Evolutionary conservation across 2,797 vertebrate genomes (phyloP).

Genomic region (Apogon talboti): DNA sequence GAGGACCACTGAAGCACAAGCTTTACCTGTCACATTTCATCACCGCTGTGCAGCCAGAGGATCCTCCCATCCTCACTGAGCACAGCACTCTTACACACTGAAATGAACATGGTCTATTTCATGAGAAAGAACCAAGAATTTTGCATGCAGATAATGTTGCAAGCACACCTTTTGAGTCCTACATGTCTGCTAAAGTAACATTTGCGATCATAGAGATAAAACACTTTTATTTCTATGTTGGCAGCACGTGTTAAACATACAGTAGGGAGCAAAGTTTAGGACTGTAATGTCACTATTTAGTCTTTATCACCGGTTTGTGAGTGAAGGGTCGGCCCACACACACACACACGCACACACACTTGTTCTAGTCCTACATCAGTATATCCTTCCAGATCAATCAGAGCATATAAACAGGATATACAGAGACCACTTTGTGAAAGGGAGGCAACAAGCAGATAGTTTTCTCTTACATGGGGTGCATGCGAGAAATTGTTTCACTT

Average conservation of each 20-base stretch:
- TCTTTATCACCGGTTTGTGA: constrained; percentile 46
- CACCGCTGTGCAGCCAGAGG: neutral
- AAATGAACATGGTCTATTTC: constrained; percentile 48
- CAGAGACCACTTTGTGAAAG: constrained; percentile 62
- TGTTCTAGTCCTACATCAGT: neutral
- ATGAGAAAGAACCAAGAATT: constrained; percentile 33
- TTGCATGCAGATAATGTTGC: constrained; percentile 78
- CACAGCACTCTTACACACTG: constrained; percentile 48
- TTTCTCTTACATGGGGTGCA: constrained; percentile 67
- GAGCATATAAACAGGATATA: constrained; percentile 57
- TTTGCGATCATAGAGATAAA: constrained; percentile 26
- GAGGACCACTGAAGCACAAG: constrained; percentile 31
- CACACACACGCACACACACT: constrained; percentile 15
- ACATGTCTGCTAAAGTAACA: constrained; percentile 35
- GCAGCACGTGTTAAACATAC: constrained; percentile 48
- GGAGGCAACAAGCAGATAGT: constrained; percentile 63
- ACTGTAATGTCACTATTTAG: constrained; percentile 1
- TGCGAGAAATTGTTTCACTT: constrained; percentile 70
- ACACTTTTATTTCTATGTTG: constrained; percentile 28
- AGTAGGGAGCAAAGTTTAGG: constrained; percentile 45
- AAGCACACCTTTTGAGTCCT: constrained; percentile 50
- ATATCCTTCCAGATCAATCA: constrained; percentile 43
- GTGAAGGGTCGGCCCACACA: constrained; percentile 36
- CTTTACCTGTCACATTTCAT: neutral
- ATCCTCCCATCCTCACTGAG: constrained; percentile 25